These are phyloP conservation scores for Paedocypris sp. DNA, from an alignment of 2,113 vertebrate species.

Conservation along the genomic window DNA sequence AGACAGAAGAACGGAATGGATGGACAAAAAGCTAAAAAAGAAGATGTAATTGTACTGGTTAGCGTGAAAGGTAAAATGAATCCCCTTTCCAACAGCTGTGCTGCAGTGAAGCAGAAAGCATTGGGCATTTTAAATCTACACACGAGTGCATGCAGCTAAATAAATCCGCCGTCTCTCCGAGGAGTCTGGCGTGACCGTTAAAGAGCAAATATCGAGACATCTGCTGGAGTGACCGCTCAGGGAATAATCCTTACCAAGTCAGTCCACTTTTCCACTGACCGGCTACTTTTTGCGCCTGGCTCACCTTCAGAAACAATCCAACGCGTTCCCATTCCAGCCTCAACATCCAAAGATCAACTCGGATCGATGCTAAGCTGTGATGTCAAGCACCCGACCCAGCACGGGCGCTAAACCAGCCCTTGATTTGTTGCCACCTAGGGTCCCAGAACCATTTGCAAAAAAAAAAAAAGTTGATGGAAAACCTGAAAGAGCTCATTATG, in stretches of 20 bases:
- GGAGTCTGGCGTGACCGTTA: conserved; percentile 18
- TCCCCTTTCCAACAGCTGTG: not conserved
- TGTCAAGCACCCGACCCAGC: no score
- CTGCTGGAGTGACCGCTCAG: conserved; percentile 2
- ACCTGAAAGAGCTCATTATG: no score
- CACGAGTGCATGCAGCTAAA: conserved; percentile 22
- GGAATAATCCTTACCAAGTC: conserved; percentile 13
- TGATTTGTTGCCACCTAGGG: no score
- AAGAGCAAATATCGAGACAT: conserved; percentile 7
- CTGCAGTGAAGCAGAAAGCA: conserved; percentile 12
- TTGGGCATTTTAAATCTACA: conserved; percentile 29
- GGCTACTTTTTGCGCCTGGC: not conserved
- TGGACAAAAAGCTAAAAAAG: no score
- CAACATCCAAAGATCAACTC: no score
- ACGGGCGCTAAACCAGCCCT: no score
- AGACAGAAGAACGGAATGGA: no score
- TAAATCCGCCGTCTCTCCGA: conserved; percentile 31
- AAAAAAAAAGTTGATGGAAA: no score
- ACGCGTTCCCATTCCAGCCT: not conserved
- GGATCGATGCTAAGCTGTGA: no score
- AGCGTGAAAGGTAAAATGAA: no score
- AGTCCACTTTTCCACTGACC: conserved; percentile 4
- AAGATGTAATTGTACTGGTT: no score
- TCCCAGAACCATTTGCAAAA: no score
- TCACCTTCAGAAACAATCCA: not conserved